A percentile compares a stretch with the other conserved stretches of the same genome.
Evolutionary conservation across 2,113 vertebrate genomes (phyloP).

Genomic region (Cryptotis parvus): DNA sequence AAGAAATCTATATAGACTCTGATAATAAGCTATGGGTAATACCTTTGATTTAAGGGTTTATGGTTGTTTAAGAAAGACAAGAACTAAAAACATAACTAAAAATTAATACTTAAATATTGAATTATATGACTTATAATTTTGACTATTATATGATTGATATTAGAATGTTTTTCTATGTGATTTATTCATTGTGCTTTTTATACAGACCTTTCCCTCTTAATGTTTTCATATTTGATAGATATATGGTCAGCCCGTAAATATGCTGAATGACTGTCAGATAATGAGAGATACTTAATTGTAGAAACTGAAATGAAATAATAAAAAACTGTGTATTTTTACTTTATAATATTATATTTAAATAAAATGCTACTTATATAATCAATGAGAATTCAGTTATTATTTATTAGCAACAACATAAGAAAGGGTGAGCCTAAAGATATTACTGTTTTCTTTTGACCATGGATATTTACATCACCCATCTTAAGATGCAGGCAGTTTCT

Average conservation of each 20-base stretch:
- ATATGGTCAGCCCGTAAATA: not conserved
- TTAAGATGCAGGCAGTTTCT: not conserved
- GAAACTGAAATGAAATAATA: not conserved
- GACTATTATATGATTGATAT: not conserved
- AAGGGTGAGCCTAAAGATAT: not conserved
- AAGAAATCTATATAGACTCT: not conserved
- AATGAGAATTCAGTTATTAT: not conserved
- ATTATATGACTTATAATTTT: not conserved
- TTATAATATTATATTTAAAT: not conserved
- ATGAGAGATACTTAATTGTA: not conserved
- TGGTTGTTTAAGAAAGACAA: conserved; percentile 5
- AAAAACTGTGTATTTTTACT: not conserved
- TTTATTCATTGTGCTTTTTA: not conserved
- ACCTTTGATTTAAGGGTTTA: not conserved
- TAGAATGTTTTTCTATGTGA: not conserved
- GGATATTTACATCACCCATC: not conserved
- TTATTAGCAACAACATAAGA: not conserved
- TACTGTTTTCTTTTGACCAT: not conserved
- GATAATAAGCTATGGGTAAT: not conserved
- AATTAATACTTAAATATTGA: not conserved
- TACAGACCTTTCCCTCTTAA: not conserved
- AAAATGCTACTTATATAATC: not conserved
- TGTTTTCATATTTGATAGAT: not conserved
- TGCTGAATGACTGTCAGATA: not conserved
- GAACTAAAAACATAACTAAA: not conserved